Base-by-base conservation (phyloP, 2,797 vertebrate genomes). In the Esox masquinongy region DNA sequence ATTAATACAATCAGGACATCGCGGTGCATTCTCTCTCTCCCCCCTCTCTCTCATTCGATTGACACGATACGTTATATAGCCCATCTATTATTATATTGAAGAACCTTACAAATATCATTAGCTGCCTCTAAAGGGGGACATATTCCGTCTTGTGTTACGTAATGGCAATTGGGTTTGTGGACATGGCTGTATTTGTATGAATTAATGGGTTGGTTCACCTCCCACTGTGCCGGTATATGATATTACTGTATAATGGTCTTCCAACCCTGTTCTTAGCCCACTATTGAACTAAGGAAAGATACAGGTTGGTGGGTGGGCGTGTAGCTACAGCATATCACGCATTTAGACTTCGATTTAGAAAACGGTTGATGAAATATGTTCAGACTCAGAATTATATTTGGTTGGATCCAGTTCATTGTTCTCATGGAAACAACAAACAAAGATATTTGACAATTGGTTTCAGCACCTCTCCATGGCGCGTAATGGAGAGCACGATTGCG, bases 1-100 rank as follows among this genome's bases (percentile, higher is more conserved):
- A 95, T 96, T 93, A 94, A 95, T 93, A 93, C 93, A 95, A 93
- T 93, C 93, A 93, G 93, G 92, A 92, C 93, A 94, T 91, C 91
- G 91, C 91, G 87, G 90, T 92, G 91, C 91, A 87, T 90, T 77
- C 85, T 73, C 83, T 73, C 39, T 70, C 49, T 59, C 76, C 47
- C 75, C 79, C 59, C 7, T 70, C 78, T 68, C 63, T 22, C 29
- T 59, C 50, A 43, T 29, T 75, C 63, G 26, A 2, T 47, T 70
- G 61, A 67, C 70, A 36, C 64, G 70, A 77, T 71, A 77, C 77
- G 24, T 63, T 43, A 66, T 26, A 66, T 67, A 64, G 61, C 26
- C 31, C 17, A 16, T 49, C 61, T 67, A 64, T n/a, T 17, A 74
- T 50, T 39, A 70, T 22, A 70, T 67, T 49, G 16, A 49, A 39